Percentiles rank a stretch among this genome's conserved stretches.
Conservation (phyloP, 2,797 vertebrate genomes). For the Cynopterus sphinx region DNA sequence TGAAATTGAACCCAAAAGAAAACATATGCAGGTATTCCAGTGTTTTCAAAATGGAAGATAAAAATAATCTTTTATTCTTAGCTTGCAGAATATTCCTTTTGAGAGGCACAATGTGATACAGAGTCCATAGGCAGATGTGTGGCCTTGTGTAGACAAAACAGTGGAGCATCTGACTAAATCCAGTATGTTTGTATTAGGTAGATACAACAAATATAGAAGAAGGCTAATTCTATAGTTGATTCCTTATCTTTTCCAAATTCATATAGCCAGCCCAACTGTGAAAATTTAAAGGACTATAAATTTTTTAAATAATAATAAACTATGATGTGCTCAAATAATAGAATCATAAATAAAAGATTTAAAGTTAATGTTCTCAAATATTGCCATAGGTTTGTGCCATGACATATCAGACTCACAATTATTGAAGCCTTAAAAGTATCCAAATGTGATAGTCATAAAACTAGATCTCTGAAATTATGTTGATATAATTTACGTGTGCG, state of each 20-base stretch:
- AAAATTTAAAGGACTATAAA: not conserved
- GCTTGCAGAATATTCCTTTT: constrained; percentile 1
- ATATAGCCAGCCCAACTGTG: not conserved
- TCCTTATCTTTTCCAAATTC: not conserved
- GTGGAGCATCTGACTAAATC: not conserved
- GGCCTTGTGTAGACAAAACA: constrained; percentile 42
- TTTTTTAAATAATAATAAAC: not conserved
- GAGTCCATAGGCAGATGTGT: not conserved
- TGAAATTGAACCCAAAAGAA: constrained; percentile 21
- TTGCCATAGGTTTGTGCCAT: not conserved
- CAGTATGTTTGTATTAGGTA: not conserved
- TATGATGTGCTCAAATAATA: not conserved
- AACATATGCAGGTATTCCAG: constrained; percentile 13
- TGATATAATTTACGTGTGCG: not conserved
- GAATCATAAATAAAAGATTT: not conserved
- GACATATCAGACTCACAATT: not conserved
- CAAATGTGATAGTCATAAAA: not conserved
- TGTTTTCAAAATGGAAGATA: constrained; percentile 42
- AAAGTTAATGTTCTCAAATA: constrained; percentile 22
- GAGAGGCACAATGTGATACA: not conserved
- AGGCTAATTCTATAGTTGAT: not conserved
- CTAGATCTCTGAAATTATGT: not conserved
- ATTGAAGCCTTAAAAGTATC: not conserved
- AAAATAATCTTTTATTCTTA: constrained; percentile 50
- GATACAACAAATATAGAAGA: not conserved